A percentile compares a stretch with the other conserved stretches of the same genome.
Evolutionary conservation across 2,113 vertebrate genomes (phyloP).

Genomic region (Hymenochirus boettgeri): DNA sequence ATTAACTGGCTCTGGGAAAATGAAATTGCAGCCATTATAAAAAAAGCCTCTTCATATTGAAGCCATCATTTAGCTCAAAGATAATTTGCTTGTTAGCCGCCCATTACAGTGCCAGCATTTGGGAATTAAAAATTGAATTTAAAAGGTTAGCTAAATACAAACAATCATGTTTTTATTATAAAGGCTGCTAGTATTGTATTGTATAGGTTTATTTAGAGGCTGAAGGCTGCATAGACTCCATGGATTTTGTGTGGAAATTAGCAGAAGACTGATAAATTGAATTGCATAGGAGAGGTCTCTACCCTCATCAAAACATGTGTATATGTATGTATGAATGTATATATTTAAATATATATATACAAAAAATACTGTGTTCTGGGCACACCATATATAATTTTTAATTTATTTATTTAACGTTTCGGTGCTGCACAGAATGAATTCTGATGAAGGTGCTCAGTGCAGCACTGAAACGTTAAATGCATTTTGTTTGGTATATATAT

Average conservation of each 20-base stretch:
- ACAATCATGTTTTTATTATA: background rate
- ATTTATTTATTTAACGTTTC: too few species aligned
- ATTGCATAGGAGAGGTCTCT: background rate
- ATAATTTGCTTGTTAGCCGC: conserved; percentile 38
- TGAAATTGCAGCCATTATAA: conserved; percentile 37
- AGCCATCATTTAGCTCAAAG: conserved; percentile 29
- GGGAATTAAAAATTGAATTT: conserved; percentile 27
- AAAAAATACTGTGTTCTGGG: too few species aligned
- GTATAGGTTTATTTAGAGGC: conserved; percentile 22
- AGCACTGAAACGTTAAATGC: too few species aligned
- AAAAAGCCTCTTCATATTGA: conserved; percentile 37
- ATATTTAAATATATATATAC: too few species aligned
- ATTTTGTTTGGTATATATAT: too few species aligned
- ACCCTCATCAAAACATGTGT: too few species aligned
- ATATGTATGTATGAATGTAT: too few species aligned
- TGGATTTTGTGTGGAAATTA: conserved; percentile 4
- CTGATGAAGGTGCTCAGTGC: too few species aligned
- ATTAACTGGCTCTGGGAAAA: conserved; percentile 25
- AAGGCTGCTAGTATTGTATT: background rate
- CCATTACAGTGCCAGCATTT: conserved; percentile 33
- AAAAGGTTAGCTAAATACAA: conserved; percentile 25
- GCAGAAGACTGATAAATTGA: background rate
- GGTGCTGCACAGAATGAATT: too few species aligned
- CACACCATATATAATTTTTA: too few species aligned
- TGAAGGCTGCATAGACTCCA: background rate